These are phyloP conservation scores for Hydrophis major DNA, from an alignment of 2,797 vertebrate species.

Conservation along the genomic window DNA sequence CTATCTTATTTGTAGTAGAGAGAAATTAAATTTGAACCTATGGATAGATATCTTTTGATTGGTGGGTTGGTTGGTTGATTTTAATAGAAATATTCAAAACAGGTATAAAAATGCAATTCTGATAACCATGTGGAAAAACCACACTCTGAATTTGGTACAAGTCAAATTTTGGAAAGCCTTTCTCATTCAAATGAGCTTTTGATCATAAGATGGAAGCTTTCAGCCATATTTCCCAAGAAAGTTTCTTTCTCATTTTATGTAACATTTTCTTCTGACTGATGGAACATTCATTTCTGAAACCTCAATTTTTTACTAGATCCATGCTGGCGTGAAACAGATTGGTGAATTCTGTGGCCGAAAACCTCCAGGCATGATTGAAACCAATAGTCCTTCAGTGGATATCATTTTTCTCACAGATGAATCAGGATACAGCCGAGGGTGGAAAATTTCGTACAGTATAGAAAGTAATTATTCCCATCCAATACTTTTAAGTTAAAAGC, in stretches of 20 bases:
- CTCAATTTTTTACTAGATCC: constrained; percentile 60
- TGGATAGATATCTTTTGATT: neutral
- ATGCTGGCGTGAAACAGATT: constrained; percentile 50
- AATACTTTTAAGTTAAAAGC: too few species aligned
- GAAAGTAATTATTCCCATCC: constrained; percentile 63
- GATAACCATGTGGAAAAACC: neutral
- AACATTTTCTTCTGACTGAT: neutral
- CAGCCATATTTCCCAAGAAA: neutral
- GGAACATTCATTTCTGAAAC: neutral
- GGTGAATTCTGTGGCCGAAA: constrained; percentile 71
- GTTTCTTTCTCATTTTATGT: neutral
- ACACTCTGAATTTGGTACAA: neutral
- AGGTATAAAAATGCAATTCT: neutral
- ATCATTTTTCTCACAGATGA: constrained; percentile 75
- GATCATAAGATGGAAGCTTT: neutral
- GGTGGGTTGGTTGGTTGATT: neutral
- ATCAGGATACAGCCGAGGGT: constrained; percentile 74
- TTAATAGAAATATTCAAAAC: neutral
- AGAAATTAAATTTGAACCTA: neutral
- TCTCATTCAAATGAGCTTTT: neutral
- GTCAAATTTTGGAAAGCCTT: neutral
- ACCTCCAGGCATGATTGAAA: constrained; percentile 65
- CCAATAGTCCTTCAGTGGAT: constrained; percentile 71
- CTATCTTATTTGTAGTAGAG: neutral
- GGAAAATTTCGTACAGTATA: constrained; percentile 73